Percentiles rank a stretch among this genome's conserved stretches.
Conservation (phyloP, 2,888 invertebrate genomes). For the Erebia epiphron region DNA sequence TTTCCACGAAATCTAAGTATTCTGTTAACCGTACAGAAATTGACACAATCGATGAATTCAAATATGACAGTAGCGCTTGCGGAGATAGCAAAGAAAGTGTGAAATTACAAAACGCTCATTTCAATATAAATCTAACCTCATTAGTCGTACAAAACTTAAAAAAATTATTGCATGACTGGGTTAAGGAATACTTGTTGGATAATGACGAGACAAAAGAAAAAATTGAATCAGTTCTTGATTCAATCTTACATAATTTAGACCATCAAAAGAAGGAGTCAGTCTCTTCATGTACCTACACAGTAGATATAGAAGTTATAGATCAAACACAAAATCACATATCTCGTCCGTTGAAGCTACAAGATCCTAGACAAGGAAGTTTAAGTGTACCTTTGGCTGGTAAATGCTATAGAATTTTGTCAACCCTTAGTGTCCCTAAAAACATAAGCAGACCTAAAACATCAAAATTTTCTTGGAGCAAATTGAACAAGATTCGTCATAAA, state of each 20-base stretch:
- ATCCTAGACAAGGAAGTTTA: not conserved
- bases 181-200: slow-evolving; percentile 56
- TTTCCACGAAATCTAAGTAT: slow-evolving; percentile 51
- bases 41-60: slow-evolving; percentile 51
- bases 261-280: slow-evolving; percentile 43
- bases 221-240: slow-evolving; percentile 57
- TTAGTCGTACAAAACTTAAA: slow-evolving; percentile 65
- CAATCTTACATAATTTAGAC: slow-evolving; percentile 54
- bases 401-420: slow-evolving; percentile 61
- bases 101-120: slow-evolving; percentile 29
- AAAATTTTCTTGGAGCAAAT: slow-evolving; percentile 39
- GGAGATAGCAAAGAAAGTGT: slow-evolving; percentile 54
- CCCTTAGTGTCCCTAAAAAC: slow-evolving; percentile 67
- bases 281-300: slow-evolving; percentile 58
- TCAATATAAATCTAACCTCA: slow-evolving; percentile 53
- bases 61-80: slow-evolving; percentile 53
- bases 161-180: slow-evolving; percentile 58
- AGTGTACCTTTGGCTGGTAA: slow-evolving; percentile 52
- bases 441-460: slow-evolving; percentile 44
- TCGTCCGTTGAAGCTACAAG: not conserved
- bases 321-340: slow-evolving; percentile 43
- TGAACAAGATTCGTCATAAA: slow-evolving; percentile 45
- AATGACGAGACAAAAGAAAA: slow-evolving; percentile 56
- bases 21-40: slow-evolving; percentile 53
- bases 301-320: slow-evolving; percentile 53